Base-by-base conservation (phyloP, 2,113 vertebrate genomes). In the Amia ocellicauda region DNA sequence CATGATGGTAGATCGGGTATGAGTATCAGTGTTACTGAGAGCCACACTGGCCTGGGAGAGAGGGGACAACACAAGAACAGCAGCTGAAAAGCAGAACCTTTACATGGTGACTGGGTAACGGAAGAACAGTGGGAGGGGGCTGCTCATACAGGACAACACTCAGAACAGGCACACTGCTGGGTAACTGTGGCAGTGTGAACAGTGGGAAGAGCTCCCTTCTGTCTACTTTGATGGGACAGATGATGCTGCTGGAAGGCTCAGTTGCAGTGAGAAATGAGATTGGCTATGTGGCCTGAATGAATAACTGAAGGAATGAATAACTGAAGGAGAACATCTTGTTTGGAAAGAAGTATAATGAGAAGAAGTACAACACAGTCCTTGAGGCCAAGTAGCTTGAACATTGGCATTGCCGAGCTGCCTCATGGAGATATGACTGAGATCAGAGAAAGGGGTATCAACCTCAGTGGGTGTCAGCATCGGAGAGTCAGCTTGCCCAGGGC, bases 401-500 rank as follows among this genome's bases (percentile, higher is more conserved):
- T 76, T 57, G 90, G 91, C 73, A 75, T 92, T 19, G 57, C 69
- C 53, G 85, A 82, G 54, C 79, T 92, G 26, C 88, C 88, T 26
- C 83, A 80, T 50, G 84, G 88, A 49, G 91, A 92, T 70, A 88
- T 90, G 87, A 90, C 91, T 40, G 91, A 92, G 91, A 88, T 92
- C 26, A 90, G 90, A 3, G 91, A 92, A 74, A 71, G 87, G 47
- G 91, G 91, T 3, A 76, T 81, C 24, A 91, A 89, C 66, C 80
- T 92, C 66, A 92, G 91, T 28, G 91, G 91, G 27, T 89, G 90
- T 3, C 91, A 92, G 69, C 78, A 88, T 1, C 91, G 91, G 77
- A 74, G 90, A 43, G 80, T 92, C 64, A 91, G 88, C 55, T 74
- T 91, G 77, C 89, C 91, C 0, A 87, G 90, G 3, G 90, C 89